A percentile compares a stretch with the other conserved stretches of the same genome.
phyloP scores from a whole-genome alignment of 2,797 vertebrate species.

The Scleropages formosus region DNA sequence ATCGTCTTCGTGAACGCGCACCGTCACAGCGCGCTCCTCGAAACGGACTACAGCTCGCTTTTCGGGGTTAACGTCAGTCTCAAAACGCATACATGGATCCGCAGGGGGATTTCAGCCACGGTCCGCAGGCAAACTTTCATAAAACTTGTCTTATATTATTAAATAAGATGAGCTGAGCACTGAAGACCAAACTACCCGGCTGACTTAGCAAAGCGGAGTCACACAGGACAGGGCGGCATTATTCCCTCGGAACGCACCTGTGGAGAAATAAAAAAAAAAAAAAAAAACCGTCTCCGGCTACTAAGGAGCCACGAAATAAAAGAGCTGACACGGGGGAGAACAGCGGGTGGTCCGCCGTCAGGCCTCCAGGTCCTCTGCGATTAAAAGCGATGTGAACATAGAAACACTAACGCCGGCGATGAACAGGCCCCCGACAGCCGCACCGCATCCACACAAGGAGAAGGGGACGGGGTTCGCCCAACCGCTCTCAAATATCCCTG shows the following conservation, averaged over 20 bases:
- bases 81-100: conserved; percentile 44
- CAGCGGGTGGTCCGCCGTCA: conserved; percentile 35
- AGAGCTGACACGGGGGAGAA: conserved; percentile 26
- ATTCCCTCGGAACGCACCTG: conserved; percentile 38
- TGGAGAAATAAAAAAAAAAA: conserved; percentile 27
- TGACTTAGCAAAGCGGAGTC: conserved; percentile 24
- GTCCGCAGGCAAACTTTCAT: conserved; percentile 40
- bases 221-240: conserved; percentile 40
- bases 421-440: conserved; percentile 43
- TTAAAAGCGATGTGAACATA: conserved; percentile 33
- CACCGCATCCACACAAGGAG: conserved; percentile 40
- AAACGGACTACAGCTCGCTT: conserved; percentile 36
- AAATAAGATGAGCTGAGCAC: conserved; percentile 27
- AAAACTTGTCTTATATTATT: conserved; percentile 27
- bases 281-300: background rate
- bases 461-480: conserved; percentile 40
- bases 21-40: conserved; percentile 37
- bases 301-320: conserved; percentile 23
- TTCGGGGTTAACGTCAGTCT: conserved; percentile 35
- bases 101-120: conserved; percentile 33
- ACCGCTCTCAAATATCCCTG: conserved; percentile 35
- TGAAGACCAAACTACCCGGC: conserved; percentile 35
- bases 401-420: conserved; percentile 26
- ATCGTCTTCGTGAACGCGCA: conserved; percentile 63
- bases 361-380: conserved; percentile 25